Evolutionary conservation across 2,113 vertebrate species (phyloP).

Genomic region (Platichthys stellatus): DNA sequence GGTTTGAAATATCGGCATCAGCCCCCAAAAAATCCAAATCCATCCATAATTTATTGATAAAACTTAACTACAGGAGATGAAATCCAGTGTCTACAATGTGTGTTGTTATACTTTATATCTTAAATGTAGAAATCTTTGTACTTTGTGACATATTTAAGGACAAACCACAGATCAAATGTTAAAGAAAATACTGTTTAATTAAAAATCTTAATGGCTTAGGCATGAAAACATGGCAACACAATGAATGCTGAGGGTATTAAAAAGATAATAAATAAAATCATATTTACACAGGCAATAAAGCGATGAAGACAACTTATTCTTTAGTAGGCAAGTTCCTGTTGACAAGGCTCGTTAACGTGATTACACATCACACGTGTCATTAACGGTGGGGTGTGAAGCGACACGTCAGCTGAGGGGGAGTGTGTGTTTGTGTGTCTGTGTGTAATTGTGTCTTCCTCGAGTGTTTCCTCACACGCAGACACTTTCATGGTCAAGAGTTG

Average conservation of each 20-base stretch:
- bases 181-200: slow-evolving; percentile 84
- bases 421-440: background rate
- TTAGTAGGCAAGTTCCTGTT: slow-evolving; percentile 67
- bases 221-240: slow-evolving; percentile 79
- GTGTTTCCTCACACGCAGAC: slow-evolving; percentile 23
- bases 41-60: too few relatives aligned
- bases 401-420: slow-evolving; percentile 15
- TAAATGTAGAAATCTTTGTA: too few relatives aligned
- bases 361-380: slow-evolving; percentile 1
- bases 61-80: too few relatives aligned
- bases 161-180: slow-evolving; percentile 60
- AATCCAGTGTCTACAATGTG: background rate
- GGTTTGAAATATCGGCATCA: too few relatives aligned
- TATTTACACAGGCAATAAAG: slow-evolving; percentile 77
- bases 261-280: slow-evolving; percentile 82
- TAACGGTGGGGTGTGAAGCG: background rate
- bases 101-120: background rate
- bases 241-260: slow-evolving; percentile 77
- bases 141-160: background rate
- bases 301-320: slow-evolving; percentile 48
- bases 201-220: slow-evolving; percentile 83
- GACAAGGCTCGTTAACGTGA: slow-evolving; percentile 57
- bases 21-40: too few relatives aligned
- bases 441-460: slow-evolving; percentile 8
- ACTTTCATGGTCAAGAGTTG: slow-evolving; percentile 32